These are phyloP conservation scores for Luidia sarsii DNA, from an alignment of 53 echinoderm and acorn worm genomes.

Conservation along the genomic window DNA sequence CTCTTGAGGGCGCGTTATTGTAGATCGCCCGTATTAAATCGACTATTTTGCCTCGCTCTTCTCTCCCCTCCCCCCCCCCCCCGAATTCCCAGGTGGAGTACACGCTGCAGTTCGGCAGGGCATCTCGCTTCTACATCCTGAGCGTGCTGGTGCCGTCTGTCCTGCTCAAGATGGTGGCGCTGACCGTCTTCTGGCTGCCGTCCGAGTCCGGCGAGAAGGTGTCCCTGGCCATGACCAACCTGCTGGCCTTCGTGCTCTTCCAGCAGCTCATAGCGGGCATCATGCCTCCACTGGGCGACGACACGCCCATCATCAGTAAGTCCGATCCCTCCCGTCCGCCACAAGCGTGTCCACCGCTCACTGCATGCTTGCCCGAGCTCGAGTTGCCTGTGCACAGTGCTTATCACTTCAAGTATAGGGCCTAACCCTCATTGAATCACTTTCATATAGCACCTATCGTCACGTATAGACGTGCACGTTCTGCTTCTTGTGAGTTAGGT, in stretches of 20 bases:
- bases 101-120: slow-evolving; percentile 30
- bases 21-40: too few species aligned
- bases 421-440: too few species aligned
- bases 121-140: slow-evolving; percentile 57
- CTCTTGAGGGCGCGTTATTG: too few species aligned
- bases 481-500: neutral
- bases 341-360: neutral
- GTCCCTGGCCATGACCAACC: slow-evolving; percentile 72
- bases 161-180: slow-evolving; percentile 59
- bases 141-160: slow-evolving; percentile 74
- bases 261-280: slow-evolving; percentile 72
- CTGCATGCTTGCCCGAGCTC: too few species aligned
- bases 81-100: slow-evolving; percentile 32
- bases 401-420: too few species aligned
- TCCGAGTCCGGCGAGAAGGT: slow-evolving; percentile 86
- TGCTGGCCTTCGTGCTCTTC: slow-evolving; percentile 75
- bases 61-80: slow-evolving; percentile 54
- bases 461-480: neutral
- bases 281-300: slow-evolving; percentile 78
- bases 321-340: too few species aligned
- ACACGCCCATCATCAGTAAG: slow-evolving; percentile 76
- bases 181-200: slow-evolving; percentile 75
- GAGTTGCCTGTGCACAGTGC: too few species aligned
- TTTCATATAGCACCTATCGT: too few species aligned
- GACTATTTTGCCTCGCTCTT: too few species aligned